These are phyloP conservation scores for Xiphorhynchus erythropygius DNA, from an alignment of 2,797 vertebrate genomes.

Conservation along the genomic window DNA sequence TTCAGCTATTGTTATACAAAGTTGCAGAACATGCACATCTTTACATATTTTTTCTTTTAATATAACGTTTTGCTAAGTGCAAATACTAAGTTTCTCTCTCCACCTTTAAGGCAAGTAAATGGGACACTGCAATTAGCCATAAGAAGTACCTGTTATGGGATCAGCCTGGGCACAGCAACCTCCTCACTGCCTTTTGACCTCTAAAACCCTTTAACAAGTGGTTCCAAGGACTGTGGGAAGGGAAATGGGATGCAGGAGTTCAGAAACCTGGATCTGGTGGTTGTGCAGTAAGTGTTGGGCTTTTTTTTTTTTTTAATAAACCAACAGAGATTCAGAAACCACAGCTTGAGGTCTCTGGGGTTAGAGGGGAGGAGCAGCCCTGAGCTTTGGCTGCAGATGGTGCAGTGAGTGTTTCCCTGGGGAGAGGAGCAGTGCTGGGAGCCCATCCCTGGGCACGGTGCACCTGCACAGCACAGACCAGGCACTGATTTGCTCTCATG, in stretches of 20 bases:
- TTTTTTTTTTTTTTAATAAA: background rate
- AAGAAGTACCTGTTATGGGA: constrained; percentile 26
- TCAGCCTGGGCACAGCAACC: background rate
- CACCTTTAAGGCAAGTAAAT: constrained; percentile 82
- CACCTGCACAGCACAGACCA: background rate
- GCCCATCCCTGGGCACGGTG: background rate
- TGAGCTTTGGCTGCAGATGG: accelerated
- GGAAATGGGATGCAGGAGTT: background rate
- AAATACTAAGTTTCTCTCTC: constrained; percentile 78
- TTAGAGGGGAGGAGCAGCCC: background rate
- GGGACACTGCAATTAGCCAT: constrained; percentile 18
- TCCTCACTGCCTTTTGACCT: background rate
- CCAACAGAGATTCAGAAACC: background rate
- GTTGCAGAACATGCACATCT: constrained; percentile 74
- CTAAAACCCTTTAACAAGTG: background rate
- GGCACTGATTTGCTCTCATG: background rate
- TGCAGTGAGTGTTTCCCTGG: accelerated
- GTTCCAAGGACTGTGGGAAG: background rate
- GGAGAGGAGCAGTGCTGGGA: background rate
- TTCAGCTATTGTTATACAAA: constrained; percentile 75
- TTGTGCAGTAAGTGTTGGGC: background rate
- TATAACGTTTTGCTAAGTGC: constrained; percentile 75
- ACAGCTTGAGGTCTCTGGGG: background rate
- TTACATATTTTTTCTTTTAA: constrained; percentile 52
- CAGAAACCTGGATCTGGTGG: background rate